Conservation (phyloP, 2,113 vertebrate species). For the Nothobranchius furzeri region DNA sequence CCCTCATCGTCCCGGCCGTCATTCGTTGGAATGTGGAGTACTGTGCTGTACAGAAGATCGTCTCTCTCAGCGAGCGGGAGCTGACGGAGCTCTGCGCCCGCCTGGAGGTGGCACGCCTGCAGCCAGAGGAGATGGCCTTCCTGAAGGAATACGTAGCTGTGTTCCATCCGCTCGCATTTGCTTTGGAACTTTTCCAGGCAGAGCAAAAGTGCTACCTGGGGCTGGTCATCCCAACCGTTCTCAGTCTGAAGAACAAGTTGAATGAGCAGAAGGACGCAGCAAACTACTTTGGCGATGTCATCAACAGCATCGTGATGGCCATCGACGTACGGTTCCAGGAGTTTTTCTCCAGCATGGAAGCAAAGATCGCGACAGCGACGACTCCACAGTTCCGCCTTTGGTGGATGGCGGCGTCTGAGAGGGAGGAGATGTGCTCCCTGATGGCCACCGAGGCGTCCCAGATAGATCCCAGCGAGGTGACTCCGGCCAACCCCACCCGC, state of each 20-base stretch:
- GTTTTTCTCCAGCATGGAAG: slow-evolving; percentile 70
- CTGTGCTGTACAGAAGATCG: slow-evolving; percentile 71
- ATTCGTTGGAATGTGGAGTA: slow-evolving; percentile 77
- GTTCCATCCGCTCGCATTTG: slow-evolving; percentile 76
- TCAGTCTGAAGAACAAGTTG: slow-evolving; percentile 78
- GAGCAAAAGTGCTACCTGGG: slow-evolving; percentile 79
- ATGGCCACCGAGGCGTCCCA: slow-evolving; percentile 68
- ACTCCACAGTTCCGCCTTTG: slow-evolving; percentile 77
- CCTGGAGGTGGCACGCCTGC: slow-evolving; percentile 63
- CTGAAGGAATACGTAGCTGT: slow-evolving; percentile 74
- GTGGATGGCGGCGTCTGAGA: slow-evolving; percentile 74
- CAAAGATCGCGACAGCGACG: slow-evolving; percentile 71
- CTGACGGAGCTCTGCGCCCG: slow-evolving; percentile 70
- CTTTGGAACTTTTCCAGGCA: slow-evolving; percentile 77
- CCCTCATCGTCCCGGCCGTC: slow-evolving; percentile 55
- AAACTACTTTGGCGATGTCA: slow-evolving; percentile 60
- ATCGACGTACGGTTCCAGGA: slow-evolving; percentile 73
- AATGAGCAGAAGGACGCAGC: slow-evolving; percentile 67
- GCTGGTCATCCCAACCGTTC: slow-evolving; percentile 74
- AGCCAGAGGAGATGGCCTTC: slow-evolving; percentile 73
- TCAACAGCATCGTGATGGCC: slow-evolving; percentile 57
- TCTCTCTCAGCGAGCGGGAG: slow-evolving; percentile 67
- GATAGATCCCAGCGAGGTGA: slow-evolving; percentile 52
- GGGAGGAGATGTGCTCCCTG: slow-evolving; percentile 70
- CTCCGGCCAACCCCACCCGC: slow-evolving; percentile 36